These are phyloP conservation scores for Genyomyrus donnyi DNA, from an alignment of 2,113 vertebrate genomes.

Conservation along the genomic window DNA sequence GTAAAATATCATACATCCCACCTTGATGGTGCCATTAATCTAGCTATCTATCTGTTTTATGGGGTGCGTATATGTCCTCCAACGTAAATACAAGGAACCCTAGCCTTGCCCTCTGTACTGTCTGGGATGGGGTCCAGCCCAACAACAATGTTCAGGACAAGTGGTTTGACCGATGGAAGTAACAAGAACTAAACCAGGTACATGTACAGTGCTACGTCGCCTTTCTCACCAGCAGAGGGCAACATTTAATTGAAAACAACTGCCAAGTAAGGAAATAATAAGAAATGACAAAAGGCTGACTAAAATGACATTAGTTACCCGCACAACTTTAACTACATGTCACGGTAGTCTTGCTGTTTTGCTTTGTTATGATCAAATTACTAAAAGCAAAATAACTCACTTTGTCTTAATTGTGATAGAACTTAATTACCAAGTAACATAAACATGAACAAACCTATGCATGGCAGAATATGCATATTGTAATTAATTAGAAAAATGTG, in stretches of 20 bases:
- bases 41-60: neutral
- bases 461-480: neutral
- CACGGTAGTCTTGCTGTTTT: neutral
- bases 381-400: neutral
- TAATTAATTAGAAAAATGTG: neutral
- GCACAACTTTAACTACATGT: neutral
- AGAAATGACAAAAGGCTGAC: neutral
- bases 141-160: neutral
- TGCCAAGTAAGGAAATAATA: neutral
- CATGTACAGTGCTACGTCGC: neutral
- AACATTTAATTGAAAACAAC: neutral
- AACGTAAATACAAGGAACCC: neutral
- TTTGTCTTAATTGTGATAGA: neutral
- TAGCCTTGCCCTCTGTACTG: neutral
- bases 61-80: neutral
- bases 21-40: neutral
- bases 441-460: neutral
- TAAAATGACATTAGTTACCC: neutral
- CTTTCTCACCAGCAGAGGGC: neutral
- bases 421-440: neutral
- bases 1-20: neutral
- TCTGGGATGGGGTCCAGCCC: neutral
- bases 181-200: neutral
- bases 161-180: neutral
- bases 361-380: neutral